Conservation (phyloP, 2,888 invertebrate genomes). For the Thysanoteuthis rhombus region DNA sequence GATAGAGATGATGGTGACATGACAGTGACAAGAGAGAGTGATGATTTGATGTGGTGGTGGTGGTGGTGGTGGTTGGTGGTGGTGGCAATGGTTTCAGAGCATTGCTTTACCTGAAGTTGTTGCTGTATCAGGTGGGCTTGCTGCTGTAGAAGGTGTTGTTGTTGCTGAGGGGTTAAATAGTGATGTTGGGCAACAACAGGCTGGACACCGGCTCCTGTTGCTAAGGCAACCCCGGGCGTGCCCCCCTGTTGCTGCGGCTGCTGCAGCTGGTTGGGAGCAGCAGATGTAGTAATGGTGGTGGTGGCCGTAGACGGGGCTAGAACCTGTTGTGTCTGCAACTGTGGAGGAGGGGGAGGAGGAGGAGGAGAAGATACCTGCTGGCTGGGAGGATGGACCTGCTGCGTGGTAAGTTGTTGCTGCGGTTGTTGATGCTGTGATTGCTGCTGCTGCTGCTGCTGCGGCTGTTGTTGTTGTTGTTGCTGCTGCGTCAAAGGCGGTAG, state of each 20-base stretch:
- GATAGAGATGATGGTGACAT: slow-evolving; percentile 41
- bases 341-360: slow-evolving; percentile 24
- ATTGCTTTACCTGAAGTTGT: slow-evolving; percentile 39
- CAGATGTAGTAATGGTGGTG: slow-evolving; percentile 1
- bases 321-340: slow-evolving; percentile 27
- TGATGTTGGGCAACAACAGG: slow-evolving; percentile 36
- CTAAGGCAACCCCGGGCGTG: slow-evolving; percentile 43
- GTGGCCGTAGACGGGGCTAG: slow-evolving; percentile 18
- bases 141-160: slow-evolving; percentile 46
- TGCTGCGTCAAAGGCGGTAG: slow-evolving; percentile 43
- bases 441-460: slow-evolving; percentile 52
- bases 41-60: slow-evolving; percentile 36
- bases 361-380: slow-evolving; percentile 32
- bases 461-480: slow-evolving; percentile 40
- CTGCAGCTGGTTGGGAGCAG: slow-evolving; percentile 33
- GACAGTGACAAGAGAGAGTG: slow-evolving; percentile 38
- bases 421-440: slow-evolving; percentile 50
- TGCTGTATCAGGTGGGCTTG: slow-evolving; percentile 64
- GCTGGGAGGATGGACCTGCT: slow-evolving; percentile 33
- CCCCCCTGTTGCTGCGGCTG: slow-evolving; percentile 36
- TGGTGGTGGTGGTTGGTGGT: slow-evolving; percentile 39
- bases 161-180: slow-evolving; percentile 40
- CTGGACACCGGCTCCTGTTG: slow-evolving; percentile 38
- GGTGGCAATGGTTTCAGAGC: slow-evolving; percentile 52
- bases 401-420: slow-evolving; percentile 25